Evolutionary conservation across 2,797 vertebrate genomes (phyloP).

Genomic region (Pelodytes ibericus): DNA sequence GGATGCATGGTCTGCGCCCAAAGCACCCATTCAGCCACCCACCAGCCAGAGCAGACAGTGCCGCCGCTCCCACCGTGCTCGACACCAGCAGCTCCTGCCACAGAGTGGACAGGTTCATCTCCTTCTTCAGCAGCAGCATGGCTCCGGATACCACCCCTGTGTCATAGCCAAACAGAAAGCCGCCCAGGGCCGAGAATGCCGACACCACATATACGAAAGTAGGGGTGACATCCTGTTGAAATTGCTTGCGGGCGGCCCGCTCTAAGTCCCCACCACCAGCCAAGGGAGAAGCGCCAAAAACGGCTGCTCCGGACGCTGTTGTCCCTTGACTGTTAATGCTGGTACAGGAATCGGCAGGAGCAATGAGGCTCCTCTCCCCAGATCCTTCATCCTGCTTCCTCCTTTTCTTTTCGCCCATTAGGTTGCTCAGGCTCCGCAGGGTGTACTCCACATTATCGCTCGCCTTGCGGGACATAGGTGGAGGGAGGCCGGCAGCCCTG

Average conservation of each 20-base stretch:
- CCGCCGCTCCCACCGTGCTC: conserved; percentile 89
- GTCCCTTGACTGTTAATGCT: conserved; percentile 80
- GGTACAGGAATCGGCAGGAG: conserved; percentile 77
- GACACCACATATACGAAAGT: conserved; percentile 89
- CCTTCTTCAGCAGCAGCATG: conserved; percentile 89
- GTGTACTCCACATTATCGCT: conserved; percentile 92
- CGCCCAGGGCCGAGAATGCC: conserved; percentile 90
- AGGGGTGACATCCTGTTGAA: conserved; percentile 91
- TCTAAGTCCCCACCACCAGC: conserved; percentile 84
- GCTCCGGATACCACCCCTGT: conserved; percentile 96
- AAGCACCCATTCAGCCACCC: conserved; percentile 86
- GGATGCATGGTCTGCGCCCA: conserved; percentile 89
- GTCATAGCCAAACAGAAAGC: conserved; percentile 96
- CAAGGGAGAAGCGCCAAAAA: background rate
- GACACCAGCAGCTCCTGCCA: conserved; percentile 97
- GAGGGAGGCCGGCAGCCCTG: conserved; percentile 46
- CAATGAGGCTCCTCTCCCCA: conserved; percentile 81
- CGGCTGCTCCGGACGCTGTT: conserved; percentile 62
- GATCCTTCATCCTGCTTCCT: conserved; percentile 73
- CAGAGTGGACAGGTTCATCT: conserved; percentile 85
- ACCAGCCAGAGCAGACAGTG: conserved; percentile 86
- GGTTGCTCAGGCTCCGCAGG: conserved; percentile 90
- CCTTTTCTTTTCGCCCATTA: conserved; percentile 92
- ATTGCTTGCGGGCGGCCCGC: conserved; percentile 92
- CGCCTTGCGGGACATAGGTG: conserved; percentile 90